These are phyloP conservation scores for Hybos culiciformis DNA, from an alignment of 2,888 invertebrate genomes.

Conservation along the genomic window DNA sequence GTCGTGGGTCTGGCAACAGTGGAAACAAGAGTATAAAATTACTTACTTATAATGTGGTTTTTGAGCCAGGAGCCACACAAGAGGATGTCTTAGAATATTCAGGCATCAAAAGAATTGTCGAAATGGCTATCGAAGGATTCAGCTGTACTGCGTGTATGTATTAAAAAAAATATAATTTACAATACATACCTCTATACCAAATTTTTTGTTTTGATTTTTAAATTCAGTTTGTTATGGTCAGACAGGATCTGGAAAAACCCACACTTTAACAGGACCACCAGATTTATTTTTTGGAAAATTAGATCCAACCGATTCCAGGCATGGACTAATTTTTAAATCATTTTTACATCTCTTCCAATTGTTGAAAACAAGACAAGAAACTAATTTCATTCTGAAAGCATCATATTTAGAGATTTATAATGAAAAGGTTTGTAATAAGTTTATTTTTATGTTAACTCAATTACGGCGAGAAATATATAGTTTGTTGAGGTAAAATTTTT, in stretches of 20 bases:
- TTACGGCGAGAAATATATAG: too few relatives aligned
- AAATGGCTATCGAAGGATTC: slow-evolving; percentile 91
- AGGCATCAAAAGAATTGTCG: slow-evolving; percentile 76
- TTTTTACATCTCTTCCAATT: slow-evolving; percentile 80
- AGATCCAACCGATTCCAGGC: slow-evolving; percentile 55
- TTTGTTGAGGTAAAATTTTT: too few relatives aligned
- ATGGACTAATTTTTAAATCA: slow-evolving; percentile 80
- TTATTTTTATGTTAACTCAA: too few relatives aligned
- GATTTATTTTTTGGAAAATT: slow-evolving; percentile 54
- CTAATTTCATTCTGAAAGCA: slow-evolving; percentile 74
- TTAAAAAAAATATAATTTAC: too few relatives aligned
- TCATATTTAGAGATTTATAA: slow-evolving; percentile 95
- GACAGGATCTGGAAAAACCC: slow-evolving; percentile 93
- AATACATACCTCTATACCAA: too few relatives aligned
- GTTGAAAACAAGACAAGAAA: slow-evolving; percentile 60
- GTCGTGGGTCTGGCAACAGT: slow-evolving; percentile 37
- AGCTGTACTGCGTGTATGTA: slow-evolving; percentile 85
- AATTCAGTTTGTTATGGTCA: slow-evolving; percentile 92
- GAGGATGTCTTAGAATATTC: slow-evolving; percentile 76
- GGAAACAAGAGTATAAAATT: slow-evolving; percentile 61
- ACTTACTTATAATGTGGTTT: slow-evolving; percentile 91
- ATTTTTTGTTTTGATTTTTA: too few relatives aligned
- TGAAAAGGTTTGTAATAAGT: slow-evolving; percentile 73
- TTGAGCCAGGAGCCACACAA: slow-evolving; percentile 79
- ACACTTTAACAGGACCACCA: slow-evolving; percentile 86